Evolutionary conservation across 2,113 vertebrate genomes (phyloP).

Genomic region (Collichthys lucidus): DNA sequence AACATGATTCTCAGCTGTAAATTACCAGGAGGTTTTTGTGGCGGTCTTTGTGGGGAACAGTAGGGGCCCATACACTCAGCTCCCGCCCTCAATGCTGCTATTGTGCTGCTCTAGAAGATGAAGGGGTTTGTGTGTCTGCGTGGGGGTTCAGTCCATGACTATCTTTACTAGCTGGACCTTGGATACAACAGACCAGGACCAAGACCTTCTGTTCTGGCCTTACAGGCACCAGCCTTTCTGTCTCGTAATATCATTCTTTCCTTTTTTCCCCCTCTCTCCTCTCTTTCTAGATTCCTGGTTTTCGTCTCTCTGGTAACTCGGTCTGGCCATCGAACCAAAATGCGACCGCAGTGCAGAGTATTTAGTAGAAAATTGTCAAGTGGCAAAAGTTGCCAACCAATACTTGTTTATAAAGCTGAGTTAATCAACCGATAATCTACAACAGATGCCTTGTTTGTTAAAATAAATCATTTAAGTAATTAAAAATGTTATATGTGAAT

Average conservation of each 20-base stretch:
- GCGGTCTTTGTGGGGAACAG: constrained; percentile 58
- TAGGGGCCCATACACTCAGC: constrained; percentile 51
- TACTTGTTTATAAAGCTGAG: not conserved
- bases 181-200: constrained; percentile 42
- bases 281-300: not conserved
- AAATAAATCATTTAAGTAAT: no score
- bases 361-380: not conserved
- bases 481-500: no score
- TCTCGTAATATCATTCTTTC: not conserved
- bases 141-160: constrained; percentile 41
- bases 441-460: no score
- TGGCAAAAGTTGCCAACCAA: not conserved
- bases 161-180: constrained; percentile 57
- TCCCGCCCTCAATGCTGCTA: constrained; percentile 74
- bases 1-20: constrained; percentile 43
- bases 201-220: constrained; percentile 31
- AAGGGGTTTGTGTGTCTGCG: constrained; percentile 37
- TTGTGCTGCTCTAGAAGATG: constrained; percentile 71
- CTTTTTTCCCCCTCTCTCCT: not conserved
- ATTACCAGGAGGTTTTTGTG: constrained; percentile 54
- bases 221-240: not conserved
- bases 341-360: not conserved
- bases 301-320: not conserved
- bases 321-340: not conserved
- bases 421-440: not conserved